These are phyloP conservation scores for Pomacea canaliculata DNA, from an alignment of 2,888 invertebrate genomes.

Conservation along the genomic window DNA sequence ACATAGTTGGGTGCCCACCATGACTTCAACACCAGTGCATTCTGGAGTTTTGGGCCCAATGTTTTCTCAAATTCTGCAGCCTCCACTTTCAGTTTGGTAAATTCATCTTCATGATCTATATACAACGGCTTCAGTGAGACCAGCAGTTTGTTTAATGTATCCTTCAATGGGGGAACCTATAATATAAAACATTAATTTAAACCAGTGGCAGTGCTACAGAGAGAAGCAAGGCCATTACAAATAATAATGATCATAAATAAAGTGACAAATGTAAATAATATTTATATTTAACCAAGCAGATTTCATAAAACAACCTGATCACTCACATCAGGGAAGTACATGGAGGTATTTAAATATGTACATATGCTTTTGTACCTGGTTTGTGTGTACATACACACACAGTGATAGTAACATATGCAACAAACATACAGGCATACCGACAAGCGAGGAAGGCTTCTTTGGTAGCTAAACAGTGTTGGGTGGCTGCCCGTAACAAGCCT, in stretches of 20 bases:
- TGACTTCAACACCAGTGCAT: constrained; percentile 70
- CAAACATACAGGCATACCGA: constrained; percentile 36
- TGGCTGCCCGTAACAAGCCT: constrained; percentile 57
- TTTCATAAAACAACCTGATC: too few species aligned
- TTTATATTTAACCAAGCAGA: too few species aligned
- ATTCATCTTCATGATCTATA: constrained; percentile 62
- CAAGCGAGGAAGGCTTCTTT: constrained; percentile 60
- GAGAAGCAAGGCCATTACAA: too few species aligned
- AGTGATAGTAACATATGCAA: background rate
- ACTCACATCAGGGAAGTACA: too few species aligned
- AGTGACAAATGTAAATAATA: too few species aligned
- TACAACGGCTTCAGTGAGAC: constrained; percentile 70
- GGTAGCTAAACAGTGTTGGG: constrained; percentile 62
- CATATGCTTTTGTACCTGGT: too few species aligned
- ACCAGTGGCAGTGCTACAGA: too few species aligned
- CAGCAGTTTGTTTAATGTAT: constrained; percentile 65
- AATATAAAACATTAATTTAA: too few species aligned
- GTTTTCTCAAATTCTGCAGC: constrained; percentile 69
- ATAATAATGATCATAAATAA: too few species aligned
- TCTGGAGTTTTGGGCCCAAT: constrained; percentile 69
- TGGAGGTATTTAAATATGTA: too few species aligned
- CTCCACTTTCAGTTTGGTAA: constrained; percentile 64
- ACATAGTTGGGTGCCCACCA: constrained; percentile 73
- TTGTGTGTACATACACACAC: too few species aligned
- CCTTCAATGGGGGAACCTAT: constrained; percentile 54